Conservation (phyloP, 2,888 invertebrate species). For the Drosophila limbata region DNA sequence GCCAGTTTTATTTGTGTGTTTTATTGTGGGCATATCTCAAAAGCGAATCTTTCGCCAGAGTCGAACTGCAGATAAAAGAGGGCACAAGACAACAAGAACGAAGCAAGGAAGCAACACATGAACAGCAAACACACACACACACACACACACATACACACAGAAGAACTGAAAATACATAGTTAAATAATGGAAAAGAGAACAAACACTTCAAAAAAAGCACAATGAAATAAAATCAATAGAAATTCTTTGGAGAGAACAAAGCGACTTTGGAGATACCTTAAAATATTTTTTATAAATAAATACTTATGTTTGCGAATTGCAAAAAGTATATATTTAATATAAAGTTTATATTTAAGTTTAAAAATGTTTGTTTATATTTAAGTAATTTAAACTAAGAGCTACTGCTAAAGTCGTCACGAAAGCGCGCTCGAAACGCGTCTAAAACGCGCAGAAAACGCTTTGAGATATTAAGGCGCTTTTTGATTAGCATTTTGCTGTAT, state of each 20-base stretch:
- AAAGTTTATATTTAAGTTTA: not conserved
- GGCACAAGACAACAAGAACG: slow-evolving; percentile 31
- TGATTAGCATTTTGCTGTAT: slow-evolving; percentile 40
- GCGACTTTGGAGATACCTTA: not conserved
- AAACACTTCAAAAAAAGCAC: not conserved
- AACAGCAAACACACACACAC: slow-evolving; percentile 14
- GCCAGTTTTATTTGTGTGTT: slow-evolving; percentile 79
- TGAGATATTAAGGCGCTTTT: slow-evolving; percentile 15
- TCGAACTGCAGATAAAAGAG: slow-evolving; percentile 54
- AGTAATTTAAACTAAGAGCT: not conserved
- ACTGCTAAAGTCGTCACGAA: not conserved
- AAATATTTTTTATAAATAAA: not conserved
- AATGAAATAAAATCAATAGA: slow-evolving; percentile 26
- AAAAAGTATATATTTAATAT: not conserved
- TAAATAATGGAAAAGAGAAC: slow-evolving; percentile 32
- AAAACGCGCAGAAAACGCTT: slow-evolving; percentile 24
- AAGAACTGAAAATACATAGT: slow-evolving; percentile 17
- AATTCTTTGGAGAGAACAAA: not conserved
- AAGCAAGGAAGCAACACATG: slow-evolving; percentile 44
- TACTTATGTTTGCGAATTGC: not conserved
- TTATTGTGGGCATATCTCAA: slow-evolving; percentile 80
- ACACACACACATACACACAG: slow-evolving; percentile 9
- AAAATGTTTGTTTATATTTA: not conserved
- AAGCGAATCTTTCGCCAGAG: slow-evolving; percentile 75
- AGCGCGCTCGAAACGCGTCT: not conserved